A percentile compares a stretch with the other conserved stretches of the same genome.
Conservation (phyloP, 2,113 vertebrate species). For the Triplophysa dalaica region DNA sequence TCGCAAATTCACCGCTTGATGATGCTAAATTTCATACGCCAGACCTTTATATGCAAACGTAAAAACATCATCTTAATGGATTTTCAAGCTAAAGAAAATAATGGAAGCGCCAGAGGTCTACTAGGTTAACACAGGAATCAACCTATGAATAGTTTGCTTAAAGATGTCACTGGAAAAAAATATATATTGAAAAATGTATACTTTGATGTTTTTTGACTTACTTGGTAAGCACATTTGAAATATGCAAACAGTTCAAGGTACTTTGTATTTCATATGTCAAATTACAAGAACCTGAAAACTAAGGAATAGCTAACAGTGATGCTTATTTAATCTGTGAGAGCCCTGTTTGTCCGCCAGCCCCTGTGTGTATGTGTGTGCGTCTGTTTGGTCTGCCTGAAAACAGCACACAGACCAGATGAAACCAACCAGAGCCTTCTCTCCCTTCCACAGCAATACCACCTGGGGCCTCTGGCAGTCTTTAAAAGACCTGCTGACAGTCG, state of each 20-base stretch:
- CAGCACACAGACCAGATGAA: not conserved
- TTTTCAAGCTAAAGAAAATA: too few species aligned
- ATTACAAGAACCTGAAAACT: not conserved
- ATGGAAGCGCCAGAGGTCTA: too few species aligned
- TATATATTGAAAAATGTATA: not conserved
- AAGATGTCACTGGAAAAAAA: too few species aligned
- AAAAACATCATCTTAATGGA: too few species aligned
- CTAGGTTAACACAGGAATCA: too few species aligned
- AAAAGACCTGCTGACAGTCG: conserved; percentile 38
- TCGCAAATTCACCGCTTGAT: too few species aligned
- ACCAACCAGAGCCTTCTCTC: not conserved
- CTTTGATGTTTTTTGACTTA: not conserved
- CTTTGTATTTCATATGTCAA: not conserved
- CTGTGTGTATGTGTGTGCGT: conserved; percentile 9
- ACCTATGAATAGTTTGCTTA: too few species aligned
- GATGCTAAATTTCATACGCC: too few species aligned
- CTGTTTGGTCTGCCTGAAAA: conserved; percentile 7
- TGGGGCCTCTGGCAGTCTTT: conserved; percentile 8
- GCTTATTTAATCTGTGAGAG: conserved; percentile 2
- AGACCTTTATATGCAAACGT: too few species aligned
- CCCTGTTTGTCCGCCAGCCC: not conserved
- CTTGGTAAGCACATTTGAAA: not conserved
- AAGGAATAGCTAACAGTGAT: conserved; percentile 3
- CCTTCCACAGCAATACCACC: not conserved
- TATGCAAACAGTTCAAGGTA: not conserved